Percentiles rank a stretch among this genome's conserved stretches.
These are phyloP conservation scores for Apamea monoglypha DNA, from an alignment of 2,888 invertebrate species.

Conservation along the genomic window DNA sequence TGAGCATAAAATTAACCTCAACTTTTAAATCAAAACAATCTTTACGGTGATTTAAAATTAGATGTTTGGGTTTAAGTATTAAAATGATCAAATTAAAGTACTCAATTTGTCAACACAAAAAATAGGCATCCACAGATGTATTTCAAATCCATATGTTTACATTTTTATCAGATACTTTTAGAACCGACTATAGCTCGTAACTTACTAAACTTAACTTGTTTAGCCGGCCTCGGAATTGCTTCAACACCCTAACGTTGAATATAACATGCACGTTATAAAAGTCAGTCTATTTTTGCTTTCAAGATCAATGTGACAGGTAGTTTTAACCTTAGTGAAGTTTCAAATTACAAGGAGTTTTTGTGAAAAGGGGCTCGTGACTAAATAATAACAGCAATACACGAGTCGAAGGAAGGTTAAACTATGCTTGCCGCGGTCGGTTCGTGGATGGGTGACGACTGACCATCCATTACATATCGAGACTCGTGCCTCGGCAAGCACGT, in stretches of 20 bases:
- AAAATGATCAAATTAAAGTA: neutral
- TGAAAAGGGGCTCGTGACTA: neutral
- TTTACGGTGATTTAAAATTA: neutral
- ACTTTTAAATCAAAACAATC: neutral
- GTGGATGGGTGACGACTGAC: too few species aligned
- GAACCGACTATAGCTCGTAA: neutral
- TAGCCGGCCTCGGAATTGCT: neutral
- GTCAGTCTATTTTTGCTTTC: too few species aligned
- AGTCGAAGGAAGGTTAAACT: neutral
- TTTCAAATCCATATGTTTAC: neutral
- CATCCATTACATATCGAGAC: neutral
- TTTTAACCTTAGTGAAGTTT: neutral
- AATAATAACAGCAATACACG: neutral
- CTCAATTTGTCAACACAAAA: neutral
- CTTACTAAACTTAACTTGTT: neutral
- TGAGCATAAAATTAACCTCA: neutral
- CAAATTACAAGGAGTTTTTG: neutral
- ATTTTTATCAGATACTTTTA: neutral
- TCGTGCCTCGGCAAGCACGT: neutral
- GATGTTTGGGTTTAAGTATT: neutral
- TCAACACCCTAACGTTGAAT: neutral
- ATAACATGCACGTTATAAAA: neutral
- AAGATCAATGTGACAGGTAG: too few species aligned
- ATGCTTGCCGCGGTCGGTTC: neutral
- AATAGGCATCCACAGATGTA: neutral